A percentile compares a stretch with the other conserved stretches of the same genome.
Conservation (phyloP, 2,888 invertebrate species). For the Acrocyrtus sp. region DNA sequence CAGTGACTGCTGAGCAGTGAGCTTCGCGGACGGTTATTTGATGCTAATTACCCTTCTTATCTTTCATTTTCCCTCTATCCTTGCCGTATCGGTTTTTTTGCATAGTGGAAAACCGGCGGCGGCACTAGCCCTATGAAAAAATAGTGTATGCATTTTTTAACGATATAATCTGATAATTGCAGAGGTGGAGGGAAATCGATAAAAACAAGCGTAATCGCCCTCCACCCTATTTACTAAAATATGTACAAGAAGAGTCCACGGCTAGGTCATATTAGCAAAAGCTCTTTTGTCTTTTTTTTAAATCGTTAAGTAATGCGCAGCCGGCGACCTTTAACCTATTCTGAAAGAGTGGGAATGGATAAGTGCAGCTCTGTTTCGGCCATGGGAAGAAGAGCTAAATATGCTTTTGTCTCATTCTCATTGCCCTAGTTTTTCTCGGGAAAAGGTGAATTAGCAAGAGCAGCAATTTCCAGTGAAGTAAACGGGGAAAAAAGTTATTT, state of each 20-base stretch:
- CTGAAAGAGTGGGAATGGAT: background rate
- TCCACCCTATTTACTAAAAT: background rate
- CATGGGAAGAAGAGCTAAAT: too few relatives aligned
- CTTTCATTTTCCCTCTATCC: background rate
- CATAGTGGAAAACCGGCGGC: background rate
- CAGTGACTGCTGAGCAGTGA: background rate
- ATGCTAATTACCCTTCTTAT: background rate
- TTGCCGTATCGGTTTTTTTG: background rate
- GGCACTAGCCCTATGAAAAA: too few relatives aligned
- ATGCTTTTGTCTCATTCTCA: too few relatives aligned
- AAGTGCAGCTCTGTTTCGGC: background rate
- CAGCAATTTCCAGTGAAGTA: too few relatives aligned
- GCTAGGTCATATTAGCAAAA: too few relatives aligned
- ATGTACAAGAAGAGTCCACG: too few relatives aligned
- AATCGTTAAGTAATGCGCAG: background rate
- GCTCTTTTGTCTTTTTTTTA: background rate
- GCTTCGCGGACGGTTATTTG: background rate
- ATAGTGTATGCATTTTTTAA: too few relatives aligned
- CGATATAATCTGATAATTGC: too few relatives aligned
- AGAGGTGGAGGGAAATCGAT: background rate
- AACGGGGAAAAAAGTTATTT: too few relatives aligned
- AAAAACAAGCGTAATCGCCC: background rate
- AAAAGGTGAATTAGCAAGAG: too few relatives aligned
- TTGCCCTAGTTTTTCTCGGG: too few relatives aligned
- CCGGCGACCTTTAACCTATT: background rate